Conservation (phyloP, 1,140 invertebrate species). For the Anadara kagoshimensis region DNA sequence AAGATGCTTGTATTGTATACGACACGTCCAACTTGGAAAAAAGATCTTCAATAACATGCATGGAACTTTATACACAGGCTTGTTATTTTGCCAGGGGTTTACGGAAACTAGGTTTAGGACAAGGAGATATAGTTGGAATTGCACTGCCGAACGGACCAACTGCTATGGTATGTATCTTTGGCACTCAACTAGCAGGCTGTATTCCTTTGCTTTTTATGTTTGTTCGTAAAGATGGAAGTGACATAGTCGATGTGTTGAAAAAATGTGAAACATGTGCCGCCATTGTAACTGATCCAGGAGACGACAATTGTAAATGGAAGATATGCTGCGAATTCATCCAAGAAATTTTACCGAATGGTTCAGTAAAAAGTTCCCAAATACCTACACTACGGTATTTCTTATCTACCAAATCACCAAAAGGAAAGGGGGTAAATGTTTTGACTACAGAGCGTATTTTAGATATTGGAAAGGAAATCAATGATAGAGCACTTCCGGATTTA, state of each 20-base stretch:
- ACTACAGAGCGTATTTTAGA: neutral
- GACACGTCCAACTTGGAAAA: neutral
- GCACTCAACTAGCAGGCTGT: neutral
- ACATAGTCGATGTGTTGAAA: constrained; percentile 7
- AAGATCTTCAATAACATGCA: neutral
- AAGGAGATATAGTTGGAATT: neutral
- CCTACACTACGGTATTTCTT: neutral
- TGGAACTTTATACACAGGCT: neutral
- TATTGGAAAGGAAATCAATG: neutral
- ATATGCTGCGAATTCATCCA: neutral
- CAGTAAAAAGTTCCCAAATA: neutral
- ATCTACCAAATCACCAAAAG: neutral
- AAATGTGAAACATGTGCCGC: neutral
- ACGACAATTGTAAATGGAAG: neutral
- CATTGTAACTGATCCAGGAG: neutral
- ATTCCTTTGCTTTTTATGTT: constrained; percentile 1
- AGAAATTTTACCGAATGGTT: neutral
- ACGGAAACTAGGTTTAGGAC: neutral
- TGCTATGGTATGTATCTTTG: constrained; percentile 2
- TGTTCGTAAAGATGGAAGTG: constrained; percentile 3
- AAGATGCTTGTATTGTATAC: neutral
- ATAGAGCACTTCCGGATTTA: neutral
- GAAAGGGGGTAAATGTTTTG: neutral
- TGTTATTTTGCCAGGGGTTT: neutral
- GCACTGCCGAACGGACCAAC: constrained; percentile 1